A percentile compares a stretch with the other conserved stretches of the same genome.
These are phyloP conservation scores for Pseudococcus longispinus DNA, from an alignment of 2,888 invertebrate genomes.

Conservation along the genomic window DNA sequence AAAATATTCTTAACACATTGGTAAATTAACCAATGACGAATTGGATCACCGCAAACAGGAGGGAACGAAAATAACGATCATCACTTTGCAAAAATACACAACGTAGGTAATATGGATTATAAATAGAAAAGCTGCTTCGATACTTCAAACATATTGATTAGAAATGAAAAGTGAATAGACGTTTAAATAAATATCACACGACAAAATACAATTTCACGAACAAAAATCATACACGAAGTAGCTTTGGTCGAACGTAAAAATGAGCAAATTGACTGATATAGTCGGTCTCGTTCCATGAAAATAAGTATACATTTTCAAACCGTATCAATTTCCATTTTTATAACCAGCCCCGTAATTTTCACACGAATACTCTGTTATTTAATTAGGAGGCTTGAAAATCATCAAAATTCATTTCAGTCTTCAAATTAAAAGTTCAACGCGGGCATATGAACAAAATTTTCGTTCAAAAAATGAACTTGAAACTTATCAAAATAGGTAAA, in stretches of 20 bases:
- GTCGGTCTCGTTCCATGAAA: not conserved
- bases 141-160: not conserved
- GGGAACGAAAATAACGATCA: not conserved
- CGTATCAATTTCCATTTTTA: not conserved
- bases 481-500: not conserved
- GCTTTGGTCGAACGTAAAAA: slow-evolving; percentile 18
- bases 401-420: slow-evolving; percentile 3
- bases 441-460: not conserved
- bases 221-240: not conserved
- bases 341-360: not conserved
- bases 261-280: slow-evolving; percentile 41
- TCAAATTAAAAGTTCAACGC: not conserved
- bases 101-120: not conserved
- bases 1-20: not conserved
- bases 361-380: not conserved
- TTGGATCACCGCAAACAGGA: not conserved
- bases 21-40: not conserved
- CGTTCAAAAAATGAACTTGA: not conserved
- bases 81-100: not conserved
- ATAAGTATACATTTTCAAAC: not conserved
- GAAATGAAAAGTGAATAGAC: slow-evolving; percentile 2
- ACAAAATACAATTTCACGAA: not conserved
- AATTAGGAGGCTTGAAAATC: not conserved
- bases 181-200: not conserved
- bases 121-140: not conserved